Evolutionary conservation across 1,140 invertebrate genomes (phyloP).

Genomic region (Manduca sexta): DNA sequence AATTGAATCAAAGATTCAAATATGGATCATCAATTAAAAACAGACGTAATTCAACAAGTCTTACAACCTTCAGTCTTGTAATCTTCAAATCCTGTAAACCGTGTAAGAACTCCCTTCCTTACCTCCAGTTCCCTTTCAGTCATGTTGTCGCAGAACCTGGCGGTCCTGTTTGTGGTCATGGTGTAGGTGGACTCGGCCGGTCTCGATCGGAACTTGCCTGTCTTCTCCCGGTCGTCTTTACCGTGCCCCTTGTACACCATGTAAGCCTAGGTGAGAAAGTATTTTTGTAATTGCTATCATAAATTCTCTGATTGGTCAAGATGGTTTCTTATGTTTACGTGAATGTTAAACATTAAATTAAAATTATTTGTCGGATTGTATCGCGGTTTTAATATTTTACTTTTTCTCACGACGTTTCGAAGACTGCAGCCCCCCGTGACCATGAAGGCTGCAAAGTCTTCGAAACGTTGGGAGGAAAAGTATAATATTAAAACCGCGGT

Average conservation of each 20-base stretch:
- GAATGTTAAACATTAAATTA: not conserved
- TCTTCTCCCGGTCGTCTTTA: conserved; percentile 78
- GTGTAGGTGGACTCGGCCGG: conserved; percentile 75
- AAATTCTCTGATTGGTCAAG: not conserved
- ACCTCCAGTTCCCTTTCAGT: conserved; percentile 80
- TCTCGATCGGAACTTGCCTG: conserved; percentile 77
- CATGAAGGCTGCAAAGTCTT: not conserved
- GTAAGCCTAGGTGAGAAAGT: conserved; percentile 73
- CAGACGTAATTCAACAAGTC: no score
- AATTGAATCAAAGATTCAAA: no score
- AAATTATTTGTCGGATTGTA: no score
- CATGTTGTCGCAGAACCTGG: conserved; percentile 75
- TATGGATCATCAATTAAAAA: no score
- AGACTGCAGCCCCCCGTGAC: no score
- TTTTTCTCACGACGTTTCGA: no score
- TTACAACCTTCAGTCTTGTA: no score
- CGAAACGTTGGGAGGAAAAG: not conserved
- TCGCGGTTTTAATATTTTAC: no score
- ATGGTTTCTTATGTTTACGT: not conserved
- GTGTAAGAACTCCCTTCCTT: conserved; percentile 17
- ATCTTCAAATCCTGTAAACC: no score
- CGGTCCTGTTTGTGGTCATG: conserved; percentile 73
- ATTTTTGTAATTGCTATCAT: not conserved
- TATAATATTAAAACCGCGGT: no score
- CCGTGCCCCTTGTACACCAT: conserved; percentile 82